Percentiles rank a stretch among this genome's conserved stretches.
Conservation (phyloP, 2,888 invertebrate genomes). For the Aleiodes testaceus region DNA sequence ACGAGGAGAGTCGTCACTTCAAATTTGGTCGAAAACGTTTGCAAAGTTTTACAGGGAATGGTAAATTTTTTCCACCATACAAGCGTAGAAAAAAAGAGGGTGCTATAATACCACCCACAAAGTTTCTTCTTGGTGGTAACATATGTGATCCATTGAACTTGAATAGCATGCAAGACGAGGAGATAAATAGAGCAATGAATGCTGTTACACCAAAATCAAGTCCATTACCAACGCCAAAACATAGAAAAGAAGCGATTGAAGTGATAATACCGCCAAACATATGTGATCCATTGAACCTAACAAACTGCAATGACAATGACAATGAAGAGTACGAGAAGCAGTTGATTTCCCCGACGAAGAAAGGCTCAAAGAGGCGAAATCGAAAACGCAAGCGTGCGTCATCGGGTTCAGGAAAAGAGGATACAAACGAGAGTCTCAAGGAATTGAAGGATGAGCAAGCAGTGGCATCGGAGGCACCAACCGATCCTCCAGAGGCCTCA, state of each 20-base stretch:
- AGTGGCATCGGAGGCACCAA: constrained; percentile 8
- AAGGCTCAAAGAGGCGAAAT: constrained; percentile 78
- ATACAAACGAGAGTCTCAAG: constrained; percentile 73
- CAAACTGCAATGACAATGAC: constrained; percentile 81
- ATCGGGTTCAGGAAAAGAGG: constrained; percentile 73
- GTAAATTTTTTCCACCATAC: constrained; percentile 84
- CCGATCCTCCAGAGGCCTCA: constrained; percentile 43
- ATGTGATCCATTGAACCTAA: constrained; percentile 90
- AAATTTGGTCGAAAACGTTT: constrained; percentile 78
- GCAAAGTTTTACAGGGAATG: constrained; percentile 79
- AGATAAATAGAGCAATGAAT: constrained; percentile 85
- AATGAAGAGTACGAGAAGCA: constrained; percentile 88
- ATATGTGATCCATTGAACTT: constrained; percentile 96
- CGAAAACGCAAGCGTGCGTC: constrained; percentile 78
- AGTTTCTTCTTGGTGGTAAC: constrained; percentile 95
- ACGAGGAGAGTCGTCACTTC: constrained; percentile 68
- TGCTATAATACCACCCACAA: constrained; percentile 90
- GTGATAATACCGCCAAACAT: constrained; percentile 95
- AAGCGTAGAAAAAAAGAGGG: constrained; percentile 82
- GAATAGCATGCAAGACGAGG: constrained; percentile 90
- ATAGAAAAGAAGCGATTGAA: constrained; percentile 87
- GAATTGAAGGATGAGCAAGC: constrained; percentile 61
- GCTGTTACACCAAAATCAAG: constrained; percentile 95
- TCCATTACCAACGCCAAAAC: constrained; percentile 88
- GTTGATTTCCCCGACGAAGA: constrained; percentile 81